These are phyloP conservation scores for Gobio gobio DNA, from an alignment of 2,113 vertebrate species.

Conservation along the genomic window DNA sequence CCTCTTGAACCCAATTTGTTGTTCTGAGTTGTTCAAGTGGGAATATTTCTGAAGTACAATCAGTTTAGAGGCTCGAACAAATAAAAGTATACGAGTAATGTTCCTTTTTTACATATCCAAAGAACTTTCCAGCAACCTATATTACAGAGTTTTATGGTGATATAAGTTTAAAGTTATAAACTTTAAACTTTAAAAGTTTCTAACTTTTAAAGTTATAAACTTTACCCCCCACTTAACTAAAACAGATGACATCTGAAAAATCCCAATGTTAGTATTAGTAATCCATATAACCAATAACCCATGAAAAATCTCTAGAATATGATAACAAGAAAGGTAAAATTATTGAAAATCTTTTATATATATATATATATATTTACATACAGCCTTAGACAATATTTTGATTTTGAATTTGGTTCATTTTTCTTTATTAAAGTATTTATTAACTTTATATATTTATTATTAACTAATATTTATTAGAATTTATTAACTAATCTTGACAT, in stretches of 20 bases:
- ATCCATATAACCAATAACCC: neutral
- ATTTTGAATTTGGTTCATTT: neutral
- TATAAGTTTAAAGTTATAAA: neutral
- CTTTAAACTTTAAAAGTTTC: too few relatives aligned
- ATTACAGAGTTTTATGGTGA: neutral
- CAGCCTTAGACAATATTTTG: too few relatives aligned
- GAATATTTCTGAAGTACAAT: slow-evolving; percentile 50
- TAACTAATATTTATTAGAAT: too few relatives aligned
- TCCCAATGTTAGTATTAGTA: neutral
- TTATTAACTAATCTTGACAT: neutral
- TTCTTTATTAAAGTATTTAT: neutral
- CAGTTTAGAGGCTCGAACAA: slow-evolving; percentile 31
- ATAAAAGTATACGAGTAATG: slow-evolving; percentile 22
- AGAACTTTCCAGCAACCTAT: neutral
- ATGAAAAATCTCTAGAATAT: neutral
- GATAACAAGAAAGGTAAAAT: too few relatives aligned
- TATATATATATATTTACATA: too few relatives aligned
- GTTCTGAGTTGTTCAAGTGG: slow-evolving; percentile 52
- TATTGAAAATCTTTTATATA: too few relatives aligned
- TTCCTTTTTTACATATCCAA: slow-evolving; percentile 29
- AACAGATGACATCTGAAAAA: neutral
- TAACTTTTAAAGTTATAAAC: too few relatives aligned
- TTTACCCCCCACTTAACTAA: neutral
- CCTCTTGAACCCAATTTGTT: slow-evolving; percentile 56
- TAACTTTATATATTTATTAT: neutral